These are phyloP conservation scores for Tenrec ecaudatus DNA, from an alignment of 2,113 vertebrate genomes.

Conservation along the genomic window DNA sequence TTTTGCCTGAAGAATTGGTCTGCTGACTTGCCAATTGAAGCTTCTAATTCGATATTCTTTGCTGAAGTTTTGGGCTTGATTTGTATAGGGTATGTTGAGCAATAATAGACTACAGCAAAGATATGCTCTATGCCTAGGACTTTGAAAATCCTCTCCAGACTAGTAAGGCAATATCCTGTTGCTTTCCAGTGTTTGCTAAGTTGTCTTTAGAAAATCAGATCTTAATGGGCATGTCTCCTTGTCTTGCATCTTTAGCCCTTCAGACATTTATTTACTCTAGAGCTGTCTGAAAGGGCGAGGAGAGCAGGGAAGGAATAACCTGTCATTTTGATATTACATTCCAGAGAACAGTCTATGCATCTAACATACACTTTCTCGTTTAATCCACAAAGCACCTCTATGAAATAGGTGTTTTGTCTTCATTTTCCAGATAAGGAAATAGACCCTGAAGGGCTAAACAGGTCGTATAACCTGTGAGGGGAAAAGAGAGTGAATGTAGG, in stretches of 20 bases:
- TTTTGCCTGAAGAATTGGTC: constrained; percentile 43
- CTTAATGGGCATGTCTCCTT: constrained; percentile 59
- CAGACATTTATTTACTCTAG: constrained; percentile 26
- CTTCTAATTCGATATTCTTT: constrained; percentile 15
- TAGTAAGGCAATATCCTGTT: constrained; percentile 46
- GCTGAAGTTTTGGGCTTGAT: constrained; percentile 35
- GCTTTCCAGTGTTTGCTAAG: constrained; percentile 51
- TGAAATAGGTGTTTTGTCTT: constrained; percentile 33
- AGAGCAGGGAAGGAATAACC: background rate
- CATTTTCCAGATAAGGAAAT: constrained; percentile 55
- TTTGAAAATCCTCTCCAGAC: constrained; percentile 45
- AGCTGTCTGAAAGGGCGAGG: background rate
- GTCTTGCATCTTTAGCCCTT: constrained; percentile 48
- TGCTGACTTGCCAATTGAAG: constrained; percentile 28
- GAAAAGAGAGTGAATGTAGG: background rate
- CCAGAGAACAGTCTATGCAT: constrained; percentile 19
- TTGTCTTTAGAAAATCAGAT: constrained; percentile 47
- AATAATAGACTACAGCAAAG: constrained; percentile 23
- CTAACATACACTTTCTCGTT: constrained; percentile 50
- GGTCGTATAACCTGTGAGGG: background rate
- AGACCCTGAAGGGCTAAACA: constrained; percentile 36
- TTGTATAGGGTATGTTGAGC: constrained; percentile 17
- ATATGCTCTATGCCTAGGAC: constrained; percentile 39
- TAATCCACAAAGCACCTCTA: background rate
- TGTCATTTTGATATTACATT: constrained; percentile 43